Evolutionary conservation across 2,888 invertebrate species (phyloP), one percentile per base, ranked within the genome.

Genomic region (Andrena haemorrhoa): DNA sequence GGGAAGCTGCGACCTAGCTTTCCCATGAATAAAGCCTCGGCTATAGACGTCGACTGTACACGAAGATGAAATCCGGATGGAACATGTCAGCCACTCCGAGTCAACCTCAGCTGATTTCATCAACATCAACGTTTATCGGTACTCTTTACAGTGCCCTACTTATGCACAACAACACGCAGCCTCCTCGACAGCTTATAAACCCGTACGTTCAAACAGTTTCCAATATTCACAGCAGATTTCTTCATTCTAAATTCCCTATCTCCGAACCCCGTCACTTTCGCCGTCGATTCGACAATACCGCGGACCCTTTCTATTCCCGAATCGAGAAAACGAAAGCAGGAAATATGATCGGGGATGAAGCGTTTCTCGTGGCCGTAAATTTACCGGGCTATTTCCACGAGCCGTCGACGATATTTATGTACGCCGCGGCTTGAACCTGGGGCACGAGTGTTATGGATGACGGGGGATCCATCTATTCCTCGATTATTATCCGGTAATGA

Each of bases 401-500:
- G n/a, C 26, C 33, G 20, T 20, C 33, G 58, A 10, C 26, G n/a
- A 64, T 76, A 78, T 78, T 78, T 66, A 75, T 61, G 10, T 60
- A 33, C 8, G n/a, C 8, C n/a, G 35, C 20, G 7, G 20, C 41
- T 35, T n/a, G 26, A 10, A 26, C 12, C 10, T 7, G 12, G 6
- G 29, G 0, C 4, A n/a, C 41, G 47, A 51, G 26, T 29, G 23
- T 73, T 58, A 56, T 49, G 63, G 53, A 49, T 51, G 65, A 66
- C 53, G 53, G 31, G 23, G n/a, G 58, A 80, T 66, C 81, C 75
- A 82, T 75, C 61, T 41, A 70, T 58, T 29, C 20, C 63, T 20
- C 66, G 66, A 85, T 82, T 85, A 85, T 75, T 68, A 75, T 60
- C 41, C 47, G 35, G 73, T 78, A 88, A 85, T 78, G 73, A 85